A percentile compares a stretch with the other conserved stretches of the same genome.
Conservation (phyloP, 2,113 vertebrate species). For the Pao palembangensis region DNA sequence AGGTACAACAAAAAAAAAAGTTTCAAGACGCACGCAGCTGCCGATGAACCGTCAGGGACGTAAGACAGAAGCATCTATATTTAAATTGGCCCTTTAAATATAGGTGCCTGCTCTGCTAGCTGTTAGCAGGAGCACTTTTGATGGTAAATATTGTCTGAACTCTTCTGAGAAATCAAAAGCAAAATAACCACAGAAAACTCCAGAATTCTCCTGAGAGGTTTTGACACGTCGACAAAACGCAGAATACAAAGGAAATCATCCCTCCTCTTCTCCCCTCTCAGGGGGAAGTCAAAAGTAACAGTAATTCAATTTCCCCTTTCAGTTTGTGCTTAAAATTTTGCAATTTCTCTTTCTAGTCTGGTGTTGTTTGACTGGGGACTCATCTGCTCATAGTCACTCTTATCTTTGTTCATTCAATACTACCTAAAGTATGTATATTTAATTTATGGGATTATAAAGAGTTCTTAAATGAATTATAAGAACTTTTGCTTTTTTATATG, state of each 20-base stretch:
- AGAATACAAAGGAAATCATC: slow-evolving; percentile 12
- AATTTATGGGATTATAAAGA: too few relatives aligned
- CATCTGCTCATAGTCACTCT: background rate
- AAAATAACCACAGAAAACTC: too few relatives aligned
- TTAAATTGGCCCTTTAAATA: background rate
- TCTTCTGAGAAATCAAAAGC: background rate
- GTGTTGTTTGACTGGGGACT: background rate
- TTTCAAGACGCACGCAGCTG: too few relatives aligned
- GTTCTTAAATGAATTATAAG: too few relatives aligned
- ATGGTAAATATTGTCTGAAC: background rate
- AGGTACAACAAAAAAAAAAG: too few relatives aligned
- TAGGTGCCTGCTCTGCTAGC: too few relatives aligned
- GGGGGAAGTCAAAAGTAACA: background rate
- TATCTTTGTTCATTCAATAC: background rate
- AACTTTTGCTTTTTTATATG: too few relatives aligned
- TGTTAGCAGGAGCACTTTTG: too few relatives aligned
- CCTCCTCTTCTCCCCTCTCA: background rate
- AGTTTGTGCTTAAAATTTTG: background rate
- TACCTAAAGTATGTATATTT: too few relatives aligned
- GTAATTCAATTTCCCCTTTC: slow-evolving; percentile 2
- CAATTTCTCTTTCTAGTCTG: slow-evolving; percentile 9
- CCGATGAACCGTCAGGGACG: too few relatives aligned
- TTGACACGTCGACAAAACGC: background rate
- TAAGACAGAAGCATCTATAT: background rate
- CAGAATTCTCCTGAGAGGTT: too few relatives aligned